Conservation (phyloP, 2,113 vertebrate species). For the Electrona antarctica region DNA sequence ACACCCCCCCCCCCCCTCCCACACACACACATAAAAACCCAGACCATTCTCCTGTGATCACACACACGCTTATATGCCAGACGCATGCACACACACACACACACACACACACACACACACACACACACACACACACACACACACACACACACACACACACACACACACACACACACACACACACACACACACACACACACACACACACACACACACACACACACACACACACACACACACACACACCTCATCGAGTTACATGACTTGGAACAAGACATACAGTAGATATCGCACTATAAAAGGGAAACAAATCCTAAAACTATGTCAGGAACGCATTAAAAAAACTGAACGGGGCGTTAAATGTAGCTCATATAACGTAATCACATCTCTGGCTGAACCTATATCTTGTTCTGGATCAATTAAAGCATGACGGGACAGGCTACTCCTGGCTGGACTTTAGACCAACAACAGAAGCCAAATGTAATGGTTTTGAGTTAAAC, state of each 20-base stretch:
- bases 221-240: not conserved
- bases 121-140: not conserved
- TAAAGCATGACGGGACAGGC: not conserved
- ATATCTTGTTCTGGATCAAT: conserved; percentile 17
- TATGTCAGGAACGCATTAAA: conserved; percentile 29
- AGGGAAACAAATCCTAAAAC: conserved; percentile 3
- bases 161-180: too few relatives aligned
- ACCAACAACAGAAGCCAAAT: too few relatives aligned
- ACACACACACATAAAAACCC: not conserved
- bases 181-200: not conserved
- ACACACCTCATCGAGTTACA: conserved; percentile 1
- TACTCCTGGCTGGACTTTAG: too few relatives aligned
- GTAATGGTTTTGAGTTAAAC: too few relatives aligned
- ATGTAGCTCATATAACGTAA: conserved; percentile 20
- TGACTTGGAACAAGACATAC: not conserved
- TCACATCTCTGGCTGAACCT: conserved; percentile 4
- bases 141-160: not conserved
- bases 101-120: not conserved
- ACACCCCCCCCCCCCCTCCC: not conserved
- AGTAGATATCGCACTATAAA: conserved; percentile 2
- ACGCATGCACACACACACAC: not conserved
- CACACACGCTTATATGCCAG: not conserved
- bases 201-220: not conserved
- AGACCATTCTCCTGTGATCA: not conserved
- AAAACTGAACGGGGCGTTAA: not conserved